Conservation (phyloP, 1,140 invertebrate species). For the Acromyrmex heyeri region DNA sequence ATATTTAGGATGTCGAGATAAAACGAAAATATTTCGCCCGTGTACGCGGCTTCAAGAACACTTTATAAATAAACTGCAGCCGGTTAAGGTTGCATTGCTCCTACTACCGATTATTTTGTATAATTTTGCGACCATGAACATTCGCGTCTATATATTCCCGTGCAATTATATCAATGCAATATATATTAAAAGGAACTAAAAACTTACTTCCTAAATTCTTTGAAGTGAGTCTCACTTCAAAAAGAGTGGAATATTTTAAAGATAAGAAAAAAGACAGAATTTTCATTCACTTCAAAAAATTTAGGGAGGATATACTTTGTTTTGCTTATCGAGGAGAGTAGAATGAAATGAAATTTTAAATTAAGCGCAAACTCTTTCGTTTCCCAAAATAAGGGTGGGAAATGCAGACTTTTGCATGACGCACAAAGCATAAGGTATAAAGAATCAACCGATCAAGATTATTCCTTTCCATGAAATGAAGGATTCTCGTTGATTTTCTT, state of each 20-base stretch:
- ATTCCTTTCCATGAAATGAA: too few species aligned
- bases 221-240: too few species aligned
- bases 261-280: too few species aligned
- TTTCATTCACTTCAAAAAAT: too few species aligned
- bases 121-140: neutral
- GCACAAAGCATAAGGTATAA: too few species aligned
- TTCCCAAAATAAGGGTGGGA: neutral
- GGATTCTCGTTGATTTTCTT: too few species aligned
- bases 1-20: constrained; percentile 58
- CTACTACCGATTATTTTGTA: neutral
- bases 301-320: neutral
- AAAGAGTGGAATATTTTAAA: too few species aligned
- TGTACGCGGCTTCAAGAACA: constrained; percentile 45
- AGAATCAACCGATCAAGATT: too few species aligned
- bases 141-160: neutral
- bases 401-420: too few species aligned
- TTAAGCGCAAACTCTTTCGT: neutral
- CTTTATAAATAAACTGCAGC: constrained; percentile 60
- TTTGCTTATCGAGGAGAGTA: neutral
- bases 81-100: constrained; percentile 40
- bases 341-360: neutral
- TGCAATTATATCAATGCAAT: neutral
- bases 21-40: constrained; percentile 54
- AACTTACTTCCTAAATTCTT: neutral
- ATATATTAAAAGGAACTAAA: neutral